Base-by-base conservation (phyloP, 2,797 vertebrate genomes). In the Melanotaenia pygmaea region DNA sequence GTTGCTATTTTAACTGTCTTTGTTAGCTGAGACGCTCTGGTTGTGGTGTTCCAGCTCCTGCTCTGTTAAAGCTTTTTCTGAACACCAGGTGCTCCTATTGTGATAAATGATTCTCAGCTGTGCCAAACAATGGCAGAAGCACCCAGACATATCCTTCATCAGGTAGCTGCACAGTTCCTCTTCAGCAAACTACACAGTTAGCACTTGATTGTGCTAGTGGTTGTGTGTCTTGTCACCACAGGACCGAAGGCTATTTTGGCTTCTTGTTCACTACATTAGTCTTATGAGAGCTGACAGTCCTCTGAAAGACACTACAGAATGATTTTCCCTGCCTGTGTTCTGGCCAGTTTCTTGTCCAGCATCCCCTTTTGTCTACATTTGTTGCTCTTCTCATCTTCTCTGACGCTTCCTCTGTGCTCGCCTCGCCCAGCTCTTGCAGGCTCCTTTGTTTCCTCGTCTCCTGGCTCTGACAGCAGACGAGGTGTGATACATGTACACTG, bases 81-180 rank as follows among this genome's bases (percentile, higher is more conserved):
- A 88, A 84, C 82, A 85, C 82, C 87, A 86, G 83, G 83, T 85
- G 86, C 84, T 73, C 71, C 84, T 77, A 83, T 84, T 90, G 86
- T 92, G 85, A 92, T 89, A 79, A 90, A 90, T 89, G 85, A 86
- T 85, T 84, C 80, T 85, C 80, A 73, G 79, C 81, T 86, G 83
- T 68, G 87, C 71, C 35, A 72, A 83, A 85, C 87, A 91, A 87
- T 87, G 73, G 82, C 72, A 67, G 73, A 84, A 75, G 74, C 87
- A 80, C 54, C 73, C 79, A 82, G 76, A 92, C 85, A 69, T 61
- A 80, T 77, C 83, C 76, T 75, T 78, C 84, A 84, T 91, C 85
- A 86, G 80, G 84, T 58, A 83, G 40, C 70, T 89, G 79, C 75
- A 62, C 77, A 43, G 67, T 73, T 79, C 64, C 75, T 84, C 82